Percentiles rank a stretch among this genome's conserved stretches.
These are phyloP conservation scores for Rhabdomys pumilio DNA, from an alignment of 2,797 vertebrate genomes.

Conservation along the genomic window DNA sequence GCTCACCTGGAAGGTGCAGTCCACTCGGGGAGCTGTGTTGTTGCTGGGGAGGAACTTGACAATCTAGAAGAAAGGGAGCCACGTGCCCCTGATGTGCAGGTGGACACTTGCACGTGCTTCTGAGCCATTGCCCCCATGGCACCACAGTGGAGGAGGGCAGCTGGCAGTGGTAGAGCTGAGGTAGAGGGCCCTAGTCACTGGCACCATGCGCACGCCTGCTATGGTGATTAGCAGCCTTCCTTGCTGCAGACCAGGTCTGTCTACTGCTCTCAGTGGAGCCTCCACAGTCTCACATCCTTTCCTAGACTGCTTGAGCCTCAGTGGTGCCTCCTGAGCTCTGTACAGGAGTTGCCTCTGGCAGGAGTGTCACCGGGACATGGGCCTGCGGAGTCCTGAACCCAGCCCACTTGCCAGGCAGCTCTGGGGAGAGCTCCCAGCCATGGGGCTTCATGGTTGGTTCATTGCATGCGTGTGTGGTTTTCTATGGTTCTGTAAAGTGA, in stretches of 20 bases:
- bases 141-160: background rate
- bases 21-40: constrained; percentile 88
- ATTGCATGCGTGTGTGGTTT: rapidly evolving
- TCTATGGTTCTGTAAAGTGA: background rate
- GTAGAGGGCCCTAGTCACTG: background rate
- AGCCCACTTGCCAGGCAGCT: background rate
- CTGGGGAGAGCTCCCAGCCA: background rate
- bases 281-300: background rate
- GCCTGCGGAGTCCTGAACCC: background rate
- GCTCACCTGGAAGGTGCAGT: constrained; percentile 93
- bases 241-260: background rate
- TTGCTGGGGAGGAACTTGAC: constrained; percentile 92
- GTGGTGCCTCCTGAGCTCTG: background rate
- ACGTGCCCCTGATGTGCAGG: background rate
- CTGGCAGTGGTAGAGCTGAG: background rate
- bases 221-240: background rate
- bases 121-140: background rate
- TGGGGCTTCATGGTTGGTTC: rapidly evolving
- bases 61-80: constrained; percentile 89
- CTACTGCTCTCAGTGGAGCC: background rate
- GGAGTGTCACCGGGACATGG: background rate
- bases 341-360: background rate
- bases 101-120: background rate
- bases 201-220: too few species aligned
- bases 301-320: background rate